phyloP scores from a whole-genome alignment of 2,888 invertebrate species.

The Leptinotarsa peninsularis region DNA sequence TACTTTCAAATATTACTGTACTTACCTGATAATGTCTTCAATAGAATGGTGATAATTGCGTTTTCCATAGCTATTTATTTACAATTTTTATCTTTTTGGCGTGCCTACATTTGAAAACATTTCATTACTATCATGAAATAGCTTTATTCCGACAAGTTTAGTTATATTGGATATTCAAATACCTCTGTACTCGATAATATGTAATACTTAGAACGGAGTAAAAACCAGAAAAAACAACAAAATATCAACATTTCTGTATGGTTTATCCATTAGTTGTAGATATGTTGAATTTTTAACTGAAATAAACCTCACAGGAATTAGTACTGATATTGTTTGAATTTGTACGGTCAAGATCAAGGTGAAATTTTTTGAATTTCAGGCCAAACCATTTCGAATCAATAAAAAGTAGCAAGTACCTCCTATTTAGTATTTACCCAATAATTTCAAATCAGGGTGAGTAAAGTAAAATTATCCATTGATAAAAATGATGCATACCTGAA shows the following conservation, averaged over 20 bases:
- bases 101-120: neutral
- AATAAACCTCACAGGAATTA: too few species aligned
- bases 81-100: neutral
- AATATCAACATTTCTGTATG: neutral
- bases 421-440: too few species aligned
- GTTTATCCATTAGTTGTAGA: neutral
- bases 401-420: too few species aligned
- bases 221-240: neutral
- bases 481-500: too few species aligned
- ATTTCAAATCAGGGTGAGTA: too few species aligned
- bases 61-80: neutral
- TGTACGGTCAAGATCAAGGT: too few species aligned
- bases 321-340: too few species aligned
- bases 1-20: neutral
- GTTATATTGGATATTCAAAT: neutral
- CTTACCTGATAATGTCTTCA: neutral
- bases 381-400: too few species aligned
- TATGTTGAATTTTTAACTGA: neutral
- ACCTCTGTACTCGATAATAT: neutral
- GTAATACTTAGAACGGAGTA: neutral
- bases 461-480: too few species aligned
- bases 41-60: neutral
- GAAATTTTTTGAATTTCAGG: too few species aligned
- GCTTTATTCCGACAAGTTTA: neutral
- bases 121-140: conserved; percentile 5